Evolutionary conservation across 2,888 invertebrate species (phyloP), one percentile per base, ranked within the genome.

Genomic region (Lochmaea crataegi): DNA sequence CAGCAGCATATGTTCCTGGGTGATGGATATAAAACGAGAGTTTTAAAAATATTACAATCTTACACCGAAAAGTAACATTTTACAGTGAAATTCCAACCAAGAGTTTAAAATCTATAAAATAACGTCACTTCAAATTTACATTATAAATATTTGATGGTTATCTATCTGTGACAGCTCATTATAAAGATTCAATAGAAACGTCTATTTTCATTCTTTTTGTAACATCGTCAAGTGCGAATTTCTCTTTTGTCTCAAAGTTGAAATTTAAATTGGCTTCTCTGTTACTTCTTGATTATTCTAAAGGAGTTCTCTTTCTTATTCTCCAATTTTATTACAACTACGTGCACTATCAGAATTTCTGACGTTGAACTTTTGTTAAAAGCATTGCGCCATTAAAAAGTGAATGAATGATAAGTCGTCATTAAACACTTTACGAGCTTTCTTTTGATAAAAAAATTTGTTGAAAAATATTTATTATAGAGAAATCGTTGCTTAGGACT

Each of bases 251-350:
- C 66, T 63, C 57, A 45, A 68, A 68, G 73, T 69, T 71, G 18
- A 73, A 75, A 73, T 73, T 71, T 65, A 75, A 75, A 75, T 75
- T 73, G 73, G 71, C 67, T 73, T 65, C 73, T 72, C 71, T 63
- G 64, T 71, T 66, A 68, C 73, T 45, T 63, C 71, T 73, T 68
- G 68, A 68, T 72, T 71, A 74, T 74, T 72, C 71, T 48, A 56
- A 72, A 70, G 73, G 66, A 72, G 71, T 74, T 72, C 70, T 26
- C 68, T 72, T 68, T 71, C 71, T 73, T 71, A 74, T 74, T 72
- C 74, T 41, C 68, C 68, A 74, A 74, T 68, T 74, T 71, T 71
- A 71, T 71, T 71, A 74, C 68, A 68, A 71, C 65, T 71, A 71
- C 74, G 71, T 71, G 68, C 68, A 74, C 74, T 74, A 74, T 68